Evolutionary conservation across 92 coral and sea anemone species (phyloP).

Genomic region (Phenganax marumi): DNA sequence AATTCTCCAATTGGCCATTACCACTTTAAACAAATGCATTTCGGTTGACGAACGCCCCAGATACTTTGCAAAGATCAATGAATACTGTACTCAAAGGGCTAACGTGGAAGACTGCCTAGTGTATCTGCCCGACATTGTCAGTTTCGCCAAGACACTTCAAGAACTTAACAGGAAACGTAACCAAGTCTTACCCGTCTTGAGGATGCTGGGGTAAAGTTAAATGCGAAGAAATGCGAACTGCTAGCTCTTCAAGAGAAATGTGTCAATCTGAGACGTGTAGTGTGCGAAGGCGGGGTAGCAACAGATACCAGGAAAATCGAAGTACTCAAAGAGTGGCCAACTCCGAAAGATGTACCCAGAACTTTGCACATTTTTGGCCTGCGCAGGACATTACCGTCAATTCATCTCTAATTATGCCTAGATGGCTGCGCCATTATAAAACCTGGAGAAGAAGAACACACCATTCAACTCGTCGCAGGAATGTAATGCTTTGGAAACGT

Average conservation of each 20-base stretch:
- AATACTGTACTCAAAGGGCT: constrained; percentile 38
- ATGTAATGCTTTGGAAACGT: no score
- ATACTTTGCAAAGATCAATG: constrained; percentile 49
- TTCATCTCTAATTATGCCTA: constrained; percentile 44
- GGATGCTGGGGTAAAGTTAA: constrained; percentile 45
- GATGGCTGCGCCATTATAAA: constrained; percentile 47
- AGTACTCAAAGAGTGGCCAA: constrained; percentile 45
- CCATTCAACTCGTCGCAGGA: no score
- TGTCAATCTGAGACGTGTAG: constrained; percentile 42
- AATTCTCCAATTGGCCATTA: constrained; percentile 43
- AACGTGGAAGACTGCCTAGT: constrained; percentile 53
- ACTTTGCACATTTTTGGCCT: constrained; percentile 45
- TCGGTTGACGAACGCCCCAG: constrained; percentile 55
- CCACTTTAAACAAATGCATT: constrained; percentile 36
- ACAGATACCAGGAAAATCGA: constrained; percentile 52
- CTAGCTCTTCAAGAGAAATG: constrained; percentile 46
- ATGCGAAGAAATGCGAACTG: constrained; percentile 51
- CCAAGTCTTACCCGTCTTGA: constrained; percentile 33
- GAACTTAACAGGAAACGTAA: constrained; percentile 36
- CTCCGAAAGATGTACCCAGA: constrained; percentile 24
- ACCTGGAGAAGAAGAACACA: no score
- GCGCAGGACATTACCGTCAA: constrained; percentile 46
- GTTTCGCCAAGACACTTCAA: constrained; percentile 35
- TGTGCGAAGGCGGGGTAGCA: constrained; percentile 35
- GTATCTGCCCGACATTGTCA: constrained; percentile 49